A percentile compares a stretch with the other conserved stretches of the same genome.
These are phyloP conservation scores for Leptura quadrifasciata DNA, from an alignment of 2,888 invertebrate species.

Conservation along the genomic window DNA sequence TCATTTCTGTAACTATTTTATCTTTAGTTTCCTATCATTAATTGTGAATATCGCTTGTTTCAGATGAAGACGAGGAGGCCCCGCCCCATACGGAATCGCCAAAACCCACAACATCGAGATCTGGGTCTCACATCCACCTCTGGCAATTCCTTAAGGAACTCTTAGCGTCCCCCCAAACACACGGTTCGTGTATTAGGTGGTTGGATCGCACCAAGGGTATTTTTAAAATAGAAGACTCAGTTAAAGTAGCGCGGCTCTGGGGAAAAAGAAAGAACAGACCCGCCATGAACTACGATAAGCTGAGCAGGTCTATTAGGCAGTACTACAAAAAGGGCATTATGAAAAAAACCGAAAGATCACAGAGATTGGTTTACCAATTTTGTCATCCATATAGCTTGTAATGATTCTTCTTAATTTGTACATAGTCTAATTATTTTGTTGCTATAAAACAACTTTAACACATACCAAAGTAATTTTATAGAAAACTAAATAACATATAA, in stretches of 20 bases:
- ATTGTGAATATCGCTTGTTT: no score
- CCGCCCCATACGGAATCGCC: conserved; percentile 63
- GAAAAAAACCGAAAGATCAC: conserved; percentile 99
- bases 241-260: conserved; percentile 97
- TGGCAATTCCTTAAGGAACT: conserved; percentile 99
- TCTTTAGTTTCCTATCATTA: no score
- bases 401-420: conserved; percentile 61
- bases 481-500: conserved; percentile 27
- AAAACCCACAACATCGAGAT: conserved; percentile 70
- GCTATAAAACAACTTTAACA: conserved; percentile 36
- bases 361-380: conserved; percentile 98
- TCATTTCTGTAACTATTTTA: no score
- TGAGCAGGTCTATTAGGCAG: conserved; percentile 97
- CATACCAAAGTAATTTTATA: conserved; percentile 49
- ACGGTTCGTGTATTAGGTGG: conserved; percentile 98
- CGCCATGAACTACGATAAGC: conserved; percentile 99
- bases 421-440: conserved; percentile 53
- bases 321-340: conserved; percentile 99
- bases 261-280: conserved; percentile 98
- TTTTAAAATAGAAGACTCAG: conserved; percentile 99
- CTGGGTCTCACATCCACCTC: conserved; percentile 94
- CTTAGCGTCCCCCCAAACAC: conserved; percentile 89
- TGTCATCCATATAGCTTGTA: conserved; percentile 95
- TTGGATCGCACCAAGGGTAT: conserved; percentile 95
- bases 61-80: conserved; percentile 74